Evolutionary conservation across 1,140 invertebrate species (phyloP), one percentile per base, ranked within the genome.

Genomic region (Cylas formicarius): DNA sequence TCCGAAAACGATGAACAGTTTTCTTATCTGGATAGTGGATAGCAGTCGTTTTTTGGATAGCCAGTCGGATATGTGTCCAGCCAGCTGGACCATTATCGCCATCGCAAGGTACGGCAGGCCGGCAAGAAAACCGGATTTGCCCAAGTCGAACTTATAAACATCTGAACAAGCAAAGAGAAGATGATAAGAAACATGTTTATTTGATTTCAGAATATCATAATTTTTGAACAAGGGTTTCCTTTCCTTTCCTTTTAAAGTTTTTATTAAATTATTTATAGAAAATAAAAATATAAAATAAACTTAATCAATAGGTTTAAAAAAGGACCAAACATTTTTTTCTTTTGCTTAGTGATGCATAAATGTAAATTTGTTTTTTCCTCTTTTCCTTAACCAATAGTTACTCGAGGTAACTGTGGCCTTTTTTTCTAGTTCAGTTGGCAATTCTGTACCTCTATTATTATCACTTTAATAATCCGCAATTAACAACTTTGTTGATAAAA

Each of bases 81-180:
- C 78, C 33, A 80, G 61, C 63, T 86, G 84, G 3, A 93, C 68
- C 9, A 85, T 74, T 26, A 88, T 67, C 0, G 84, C 80, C 87
- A 93, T 90, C 1, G 82, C 80, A 23, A 93, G 60, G 61, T 94
- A 94, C 0, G 90, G 90, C 14, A 92, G 60, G 1, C 87, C 86
- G 2, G 88, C 82, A 29, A 90, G 58, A 58, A 85, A 82, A 20
- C 90, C 89, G 29, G 84, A 81, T 58, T 85, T 77, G 28, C 80
- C 75, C 22, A 86, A 68, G 55, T 84, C 70, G 57, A 81, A 85
- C 45, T 80, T 68, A 20, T 84, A 72, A 10, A 79, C 78, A 59
- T 86, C 84, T 86, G 61, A 27, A 72, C 70, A 32, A 37, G 9
- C 8, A 32, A 9, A 7, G 8, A 9, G 8, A 1, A 14, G 27